Base-by-base conservation (phyloP, 1,140 invertebrate genomes). In the Bicyclus anynana region DNA sequence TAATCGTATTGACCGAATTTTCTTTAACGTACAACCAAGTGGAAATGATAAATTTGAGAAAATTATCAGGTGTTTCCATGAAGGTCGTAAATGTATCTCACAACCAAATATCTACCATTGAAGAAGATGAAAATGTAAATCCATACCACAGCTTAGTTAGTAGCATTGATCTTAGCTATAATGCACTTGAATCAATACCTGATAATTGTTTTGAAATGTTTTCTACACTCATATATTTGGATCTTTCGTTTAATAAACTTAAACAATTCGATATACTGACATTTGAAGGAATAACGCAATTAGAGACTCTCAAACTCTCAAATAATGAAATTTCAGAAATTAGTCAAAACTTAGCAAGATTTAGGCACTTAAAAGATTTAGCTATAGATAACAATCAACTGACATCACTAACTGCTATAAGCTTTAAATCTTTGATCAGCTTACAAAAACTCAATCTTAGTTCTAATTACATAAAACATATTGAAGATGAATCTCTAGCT, bases 81-180 rank as follows among this genome's bases (percentile, higher is more conserved):
- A 13, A 27, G 7, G 23, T n/a, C 13, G 3, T 57, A 17, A 57
- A 57, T 42, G 35, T 35, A 20, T 57, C 54, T 23, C 46, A 50
- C 21, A 57, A 57, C 18, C 18, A 17, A n/a, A 49, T 57, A 49
- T 40, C 46, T 13, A 38, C 33, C 12, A 42, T 57, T 12, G 35
- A 57, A 27, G n/a, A 16, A 4, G 13, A 37, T 13, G 5, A 4
- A 14, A 4, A 7, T 13, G 18, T 27, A 26, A 50, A 12, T 18
- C 13, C 27, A 10, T 27, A 14, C 23, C 27, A n/a, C 7, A 27
- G 12, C 26, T 35, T 7, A 7, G 12, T 55, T 47, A 21, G 5
- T 48, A 48, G 5, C 6, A 38, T 55, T 38, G 54, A 57, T 26
- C 44, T 57, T 6, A 57, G 54, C 21, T 42, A 57, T 47, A 57